These are phyloP conservation scores for Drosophila nannoptera DNA, from an alignment of 1,140 invertebrate species.

Conservation along the genomic window DNA sequence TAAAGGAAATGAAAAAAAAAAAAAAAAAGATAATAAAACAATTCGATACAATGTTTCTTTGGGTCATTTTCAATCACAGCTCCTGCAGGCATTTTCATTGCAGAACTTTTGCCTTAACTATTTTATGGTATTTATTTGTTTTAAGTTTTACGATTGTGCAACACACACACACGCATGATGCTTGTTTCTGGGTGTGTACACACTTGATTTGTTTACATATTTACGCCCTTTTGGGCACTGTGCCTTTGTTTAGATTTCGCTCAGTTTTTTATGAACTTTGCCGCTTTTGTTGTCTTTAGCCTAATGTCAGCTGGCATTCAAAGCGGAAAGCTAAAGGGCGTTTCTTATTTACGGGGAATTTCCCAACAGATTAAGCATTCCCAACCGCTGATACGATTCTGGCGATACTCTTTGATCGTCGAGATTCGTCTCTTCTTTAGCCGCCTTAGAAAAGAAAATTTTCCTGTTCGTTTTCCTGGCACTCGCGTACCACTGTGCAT, in stretches of 20 bases:
- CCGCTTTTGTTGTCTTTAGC: constrained; percentile 29
- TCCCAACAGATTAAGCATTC: no score
- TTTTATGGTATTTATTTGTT: constrained; percentile 53
- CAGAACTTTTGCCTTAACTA: constrained; percentile 24
- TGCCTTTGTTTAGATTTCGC: constrained; percentile 37
- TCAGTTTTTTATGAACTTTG: constrained; percentile 40
- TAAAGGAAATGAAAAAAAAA: constrained; percentile 6
- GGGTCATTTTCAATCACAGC: constrained; percentile 29
- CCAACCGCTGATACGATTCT: no score
- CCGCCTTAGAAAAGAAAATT: no score
- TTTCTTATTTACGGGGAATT: no score
- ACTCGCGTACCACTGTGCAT: constrained; percentile 25
- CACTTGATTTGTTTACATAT: constrained; percentile 7
- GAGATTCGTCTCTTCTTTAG: no score
- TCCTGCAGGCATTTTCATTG: constrained; percentile 3
- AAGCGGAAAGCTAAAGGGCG: not conserved
- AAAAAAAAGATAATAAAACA: constrained; percentile 36
- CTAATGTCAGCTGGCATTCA: constrained; percentile 24
- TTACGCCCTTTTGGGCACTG: constrained; percentile 5
- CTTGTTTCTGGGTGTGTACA: constrained; percentile 2
- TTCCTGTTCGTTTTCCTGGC: not conserved
- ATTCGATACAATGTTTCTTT: constrained; percentile 37
- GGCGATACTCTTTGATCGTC: no score
- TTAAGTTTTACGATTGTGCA: constrained; percentile 61
- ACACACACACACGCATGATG: not conserved